Evolutionary conservation across 1,140 invertebrate species (phyloP).

Genomic region (Lasioglossum albipes): DNA sequence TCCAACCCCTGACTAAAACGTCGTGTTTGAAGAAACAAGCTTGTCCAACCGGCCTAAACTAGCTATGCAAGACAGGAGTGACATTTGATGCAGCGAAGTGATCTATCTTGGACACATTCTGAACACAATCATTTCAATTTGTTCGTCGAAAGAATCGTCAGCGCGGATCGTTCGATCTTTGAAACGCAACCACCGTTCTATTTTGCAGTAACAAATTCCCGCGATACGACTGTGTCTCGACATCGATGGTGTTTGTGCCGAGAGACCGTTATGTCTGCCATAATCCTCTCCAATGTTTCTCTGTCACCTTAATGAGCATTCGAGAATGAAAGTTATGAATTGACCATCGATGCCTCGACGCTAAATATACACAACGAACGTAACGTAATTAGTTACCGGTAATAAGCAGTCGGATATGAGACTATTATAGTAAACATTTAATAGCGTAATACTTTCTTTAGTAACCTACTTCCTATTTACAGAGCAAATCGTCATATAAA

Average conservation of each 20-base stretch:
- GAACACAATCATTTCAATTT: slow-evolving; percentile 32
- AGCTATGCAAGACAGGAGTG: slow-evolving; percentile 29
- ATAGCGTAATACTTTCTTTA: slow-evolving; percentile 65
- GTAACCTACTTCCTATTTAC: slow-evolving; percentile 59
- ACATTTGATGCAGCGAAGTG: slow-evolving; percentile 25
- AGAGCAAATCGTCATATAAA: slow-evolving; percentile 66
- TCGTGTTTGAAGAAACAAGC: background rate
- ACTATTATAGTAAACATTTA: slow-evolving; percentile 51
- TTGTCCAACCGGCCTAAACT: background rate
- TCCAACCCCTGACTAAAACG: background rate
- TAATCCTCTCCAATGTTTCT: too few relatives aligned
- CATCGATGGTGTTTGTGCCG: background rate
- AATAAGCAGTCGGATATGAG: slow-evolving; percentile 35
- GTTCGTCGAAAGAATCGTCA: slow-evolving; percentile 1
- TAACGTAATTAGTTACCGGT: slow-evolving; percentile 18
- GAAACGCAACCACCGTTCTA: background rate
- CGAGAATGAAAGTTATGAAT: background rate
- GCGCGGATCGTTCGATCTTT: background rate
- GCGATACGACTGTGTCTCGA: background rate
- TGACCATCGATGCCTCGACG: slow-evolving; percentile 16
- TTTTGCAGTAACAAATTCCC: background rate
- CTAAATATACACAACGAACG: slow-evolving; percentile 6
- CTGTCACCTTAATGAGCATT: too few relatives aligned
- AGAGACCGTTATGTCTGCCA: too few relatives aligned
- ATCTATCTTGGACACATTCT: slow-evolving; percentile 37